Percentiles rank a stretch among this genome's conserved stretches.
Conservation (phyloP, 2,113 vertebrate genomes). For the Chaetodon auriga region DNA sequence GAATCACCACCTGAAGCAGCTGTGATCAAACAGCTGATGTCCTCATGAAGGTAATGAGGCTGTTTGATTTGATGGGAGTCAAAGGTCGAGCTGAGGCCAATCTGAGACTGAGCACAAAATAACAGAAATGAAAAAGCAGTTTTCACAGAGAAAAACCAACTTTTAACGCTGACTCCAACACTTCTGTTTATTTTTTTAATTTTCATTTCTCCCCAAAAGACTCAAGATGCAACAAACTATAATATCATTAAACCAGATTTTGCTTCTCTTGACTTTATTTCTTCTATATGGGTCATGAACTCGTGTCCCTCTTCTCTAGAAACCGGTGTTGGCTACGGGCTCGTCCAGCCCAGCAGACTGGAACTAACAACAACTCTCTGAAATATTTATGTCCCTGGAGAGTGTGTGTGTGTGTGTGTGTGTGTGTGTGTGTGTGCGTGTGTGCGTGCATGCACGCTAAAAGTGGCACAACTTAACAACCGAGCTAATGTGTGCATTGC, state of each 20-base stretch:
- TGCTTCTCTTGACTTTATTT: slow-evolving; percentile 43
- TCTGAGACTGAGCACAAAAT: not conserved
- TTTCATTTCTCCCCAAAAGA: not conserved
- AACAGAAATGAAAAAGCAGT: not conserved
- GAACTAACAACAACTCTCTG: slow-evolving; percentile 78
- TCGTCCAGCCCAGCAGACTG: slow-evolving; percentile 72
- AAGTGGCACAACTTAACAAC: slow-evolving; percentile 43
- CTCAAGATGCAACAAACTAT: not conserved
- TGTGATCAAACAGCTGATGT: not conserved
- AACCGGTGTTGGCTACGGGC: slow-evolving; percentile 42
- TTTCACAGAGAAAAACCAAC: not conserved
- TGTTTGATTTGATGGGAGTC: not conserved
- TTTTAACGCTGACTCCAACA: not conserved
- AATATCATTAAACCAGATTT: slow-evolving; percentile 34
- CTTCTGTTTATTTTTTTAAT: not conserved
- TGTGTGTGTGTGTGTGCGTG: slow-evolving; percentile 18
- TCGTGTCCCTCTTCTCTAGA: slow-evolving; percentile 30
- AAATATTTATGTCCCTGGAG: slow-evolving; percentile 79
- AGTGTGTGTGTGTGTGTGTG: slow-evolving; percentile 28
- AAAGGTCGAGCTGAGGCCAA: not conserved
- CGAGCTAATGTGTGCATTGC: slow-evolving; percentile 38
- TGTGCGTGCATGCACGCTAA: not conserved
- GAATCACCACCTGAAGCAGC: not conserved
- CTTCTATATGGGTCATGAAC: slow-evolving; percentile 58
- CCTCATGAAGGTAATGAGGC: not conserved